A percentile compares a stretch with the other conserved stretches of the same genome.
Conservation (phyloP, 2,113 vertebrate species). For the Leucoraja erinaceus region DNA sequence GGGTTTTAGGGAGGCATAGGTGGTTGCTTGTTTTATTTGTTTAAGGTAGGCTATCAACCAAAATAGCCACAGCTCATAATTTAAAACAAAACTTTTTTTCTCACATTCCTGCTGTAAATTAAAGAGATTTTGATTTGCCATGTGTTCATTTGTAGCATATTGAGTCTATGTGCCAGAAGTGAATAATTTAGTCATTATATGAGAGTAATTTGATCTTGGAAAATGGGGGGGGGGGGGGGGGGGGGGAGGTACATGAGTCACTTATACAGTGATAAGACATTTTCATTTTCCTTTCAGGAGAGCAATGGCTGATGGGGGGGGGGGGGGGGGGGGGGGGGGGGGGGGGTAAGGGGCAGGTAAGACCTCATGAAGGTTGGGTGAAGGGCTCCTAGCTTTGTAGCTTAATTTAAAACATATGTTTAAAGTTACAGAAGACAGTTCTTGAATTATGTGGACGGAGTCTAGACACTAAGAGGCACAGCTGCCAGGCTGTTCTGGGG, state of each 20-base stretch:
- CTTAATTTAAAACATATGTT: conserved; percentile 66
- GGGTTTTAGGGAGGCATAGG: conserved; percentile 45
- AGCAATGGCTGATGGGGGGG: no score
- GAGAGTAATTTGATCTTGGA: conserved; percentile 48
- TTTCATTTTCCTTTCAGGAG: conserved; percentile 47
- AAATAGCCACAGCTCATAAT: conserved; percentile 46
- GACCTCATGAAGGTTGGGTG: background rate
- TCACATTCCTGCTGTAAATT: no score
- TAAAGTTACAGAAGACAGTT: conserved; percentile 47
- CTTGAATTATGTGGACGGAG: conserved; percentile 11
- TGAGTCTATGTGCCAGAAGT: background rate
- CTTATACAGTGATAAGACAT: conserved; percentile 47
- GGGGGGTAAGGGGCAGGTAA: no score
- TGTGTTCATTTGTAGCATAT: conserved; percentile 47
- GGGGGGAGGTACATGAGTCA: conserved; percentile 56
- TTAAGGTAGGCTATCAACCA: conserved; percentile 48
- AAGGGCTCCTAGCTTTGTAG: conserved; percentile 52
- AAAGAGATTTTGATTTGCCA: conserved; percentile 21
- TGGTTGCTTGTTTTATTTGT: conserved; percentile 47
- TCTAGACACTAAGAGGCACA: background rate
- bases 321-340: no score
- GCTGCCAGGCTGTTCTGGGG: background rate
- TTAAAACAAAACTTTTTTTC: conserved; percentile 24
- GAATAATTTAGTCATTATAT: conserved; percentile 60
- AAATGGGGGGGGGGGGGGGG: conserved; percentile 37